A percentile compares a stretch with the other conserved stretches of the same genome.
phyloP scores from a whole-genome alignment of 2,888 invertebrate species.

The Danaus chrysippus region DNA sequence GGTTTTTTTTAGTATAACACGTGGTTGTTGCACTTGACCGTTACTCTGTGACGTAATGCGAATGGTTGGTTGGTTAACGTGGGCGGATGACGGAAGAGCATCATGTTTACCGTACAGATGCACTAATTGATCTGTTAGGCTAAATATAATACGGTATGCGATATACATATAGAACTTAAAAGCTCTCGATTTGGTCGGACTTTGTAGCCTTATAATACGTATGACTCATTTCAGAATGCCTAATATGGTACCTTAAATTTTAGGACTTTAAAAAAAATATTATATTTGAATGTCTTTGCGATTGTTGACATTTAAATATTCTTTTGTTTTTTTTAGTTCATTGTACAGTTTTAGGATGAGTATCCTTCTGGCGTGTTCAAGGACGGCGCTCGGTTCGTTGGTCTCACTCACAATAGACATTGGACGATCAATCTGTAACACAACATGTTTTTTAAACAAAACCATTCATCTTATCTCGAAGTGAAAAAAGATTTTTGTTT shows the following conservation, averaged over 20 bases:
- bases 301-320: background rate
- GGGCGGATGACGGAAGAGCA: constrained; percentile 41
- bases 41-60: constrained; percentile 42
- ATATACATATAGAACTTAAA: too few relatives aligned
- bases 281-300: too few relatives aligned
- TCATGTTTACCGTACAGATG: constrained; percentile 25
- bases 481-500: background rate
- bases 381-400: constrained; percentile 31
- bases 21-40: constrained; percentile 33
- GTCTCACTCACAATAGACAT: constrained; percentile 11
- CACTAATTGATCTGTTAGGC: background rate
- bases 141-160: too few relatives aligned
- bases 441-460: background rate
- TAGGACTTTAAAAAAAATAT: too few relatives aligned
- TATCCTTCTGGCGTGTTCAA: constrained; percentile 31
- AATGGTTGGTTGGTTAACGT: constrained; percentile 37
- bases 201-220: too few relatives aligned
- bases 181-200: too few relatives aligned
- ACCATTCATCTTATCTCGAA: too few relatives aligned
- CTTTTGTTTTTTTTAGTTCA: background rate
- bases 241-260: too few relatives aligned
- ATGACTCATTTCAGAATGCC: too few relatives aligned
- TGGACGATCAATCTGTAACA: background rate
- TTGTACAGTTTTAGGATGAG: constrained; percentile 14
- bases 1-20: constrained; percentile 2